These are phyloP conservation scores for Cyclophora punctaria DNA, from an alignment of 2,888 invertebrate genomes.

Conservation along the genomic window DNA sequence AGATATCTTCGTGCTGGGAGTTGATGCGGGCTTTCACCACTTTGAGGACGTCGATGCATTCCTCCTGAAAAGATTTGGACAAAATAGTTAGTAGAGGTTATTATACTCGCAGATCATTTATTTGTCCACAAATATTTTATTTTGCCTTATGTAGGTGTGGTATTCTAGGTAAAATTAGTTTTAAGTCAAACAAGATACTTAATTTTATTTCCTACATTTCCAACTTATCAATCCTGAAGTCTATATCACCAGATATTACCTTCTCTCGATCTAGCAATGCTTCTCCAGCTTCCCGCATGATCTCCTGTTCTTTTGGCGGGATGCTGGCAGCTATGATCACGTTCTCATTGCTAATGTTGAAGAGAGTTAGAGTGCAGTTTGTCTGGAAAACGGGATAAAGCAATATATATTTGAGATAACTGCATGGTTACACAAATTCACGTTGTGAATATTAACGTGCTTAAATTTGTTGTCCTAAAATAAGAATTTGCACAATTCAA, in stretches of 20 bases:
- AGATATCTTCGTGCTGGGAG: slow-evolving; percentile 87
- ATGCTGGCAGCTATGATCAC: slow-evolving; percentile 89
- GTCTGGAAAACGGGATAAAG: slow-evolving; percentile 75
- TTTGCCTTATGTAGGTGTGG: too few species aligned
- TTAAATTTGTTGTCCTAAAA: not conserved
- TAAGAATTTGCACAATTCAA: not conserved
- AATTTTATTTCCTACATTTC: too few species aligned
- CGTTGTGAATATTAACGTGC: too few species aligned
- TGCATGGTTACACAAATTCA: too few species aligned
- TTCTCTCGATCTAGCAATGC: slow-evolving; percentile 82
- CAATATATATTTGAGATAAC: too few species aligned
- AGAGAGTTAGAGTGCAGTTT: slow-evolving; percentile 87
- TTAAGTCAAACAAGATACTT: too few species aligned
- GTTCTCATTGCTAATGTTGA: slow-evolving; percentile 91
- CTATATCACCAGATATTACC: slow-evolving; percentile 52
- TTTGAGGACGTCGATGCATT: slow-evolving; percentile 87
- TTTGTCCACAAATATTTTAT: too few species aligned
- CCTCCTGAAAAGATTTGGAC: slow-evolving; percentile 77
- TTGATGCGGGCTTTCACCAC: slow-evolving; percentile 89
- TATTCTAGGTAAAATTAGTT: too few species aligned
- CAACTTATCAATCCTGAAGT: too few species aligned
- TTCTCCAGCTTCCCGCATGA: slow-evolving; percentile 77
- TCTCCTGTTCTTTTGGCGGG: slow-evolving; percentile 77
- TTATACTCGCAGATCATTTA: too few species aligned
- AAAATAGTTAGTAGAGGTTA: too few species aligned